phyloP scores from a whole-genome alignment of 1,140 invertebrate genomes.

The Drosophila tsacasi region DNA sequence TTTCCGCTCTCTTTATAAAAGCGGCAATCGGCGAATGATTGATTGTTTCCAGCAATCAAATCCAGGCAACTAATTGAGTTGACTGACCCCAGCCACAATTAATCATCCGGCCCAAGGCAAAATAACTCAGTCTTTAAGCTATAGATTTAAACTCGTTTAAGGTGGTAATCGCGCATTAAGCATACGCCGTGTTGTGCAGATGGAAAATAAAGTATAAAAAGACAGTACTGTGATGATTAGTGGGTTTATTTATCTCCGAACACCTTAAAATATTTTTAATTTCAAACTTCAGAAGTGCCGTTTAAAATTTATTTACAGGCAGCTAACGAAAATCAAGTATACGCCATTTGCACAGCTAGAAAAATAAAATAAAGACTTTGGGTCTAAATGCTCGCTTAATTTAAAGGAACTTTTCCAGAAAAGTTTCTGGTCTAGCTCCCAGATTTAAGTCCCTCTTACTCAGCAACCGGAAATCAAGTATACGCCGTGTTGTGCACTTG shows the following conservation, averaged over 20 bases:
- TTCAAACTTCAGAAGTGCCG: no score
- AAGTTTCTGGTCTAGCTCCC: neutral
- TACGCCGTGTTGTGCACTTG: constrained; percentile 50
- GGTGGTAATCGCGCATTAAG: neutral
- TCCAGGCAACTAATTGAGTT: constrained; percentile 46
- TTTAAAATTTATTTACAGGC: neutral
- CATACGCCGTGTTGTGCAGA: neutral
- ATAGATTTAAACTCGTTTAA: neutral
- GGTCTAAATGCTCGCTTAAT: neutral
- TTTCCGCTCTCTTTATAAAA: constrained; percentile 2
- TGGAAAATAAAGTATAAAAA: neutral
- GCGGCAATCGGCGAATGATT: constrained; percentile 19
- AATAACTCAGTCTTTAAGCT: neutral
- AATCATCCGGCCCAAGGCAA: constrained; percentile 10
- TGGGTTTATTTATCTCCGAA: neutral
- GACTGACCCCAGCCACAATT: constrained; percentile 17
- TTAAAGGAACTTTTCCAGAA: neutral
- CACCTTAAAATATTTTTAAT: neutral
- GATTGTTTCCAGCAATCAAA: constrained; percentile 25
- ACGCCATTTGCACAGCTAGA: neutral
- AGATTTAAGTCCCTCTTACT: neutral
- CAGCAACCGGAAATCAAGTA: constrained; percentile 37
- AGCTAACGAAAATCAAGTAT: neutral
- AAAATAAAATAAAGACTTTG: neutral
- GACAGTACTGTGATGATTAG: no score